Conservation (phyloP, 2,888 invertebrate species). For the Criorhina ranunculi region DNA sequence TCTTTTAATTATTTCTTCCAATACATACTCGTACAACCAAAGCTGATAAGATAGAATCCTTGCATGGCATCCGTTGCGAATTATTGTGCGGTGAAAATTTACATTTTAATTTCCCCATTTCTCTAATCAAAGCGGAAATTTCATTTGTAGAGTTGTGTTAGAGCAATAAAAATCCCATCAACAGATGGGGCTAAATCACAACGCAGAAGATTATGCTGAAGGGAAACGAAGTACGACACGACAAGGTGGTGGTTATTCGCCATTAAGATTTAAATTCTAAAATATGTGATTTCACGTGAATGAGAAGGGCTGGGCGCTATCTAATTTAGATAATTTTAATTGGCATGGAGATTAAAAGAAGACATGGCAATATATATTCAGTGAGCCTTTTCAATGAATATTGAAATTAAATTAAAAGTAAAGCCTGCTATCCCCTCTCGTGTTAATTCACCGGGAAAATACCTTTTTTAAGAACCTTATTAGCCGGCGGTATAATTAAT, state of each 20-base stretch:
- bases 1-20: conserved; percentile 40
- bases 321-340: conserved; percentile 54
- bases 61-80: conserved; percentile 41
- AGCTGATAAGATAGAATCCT: conserved; percentile 34
- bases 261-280: conserved; percentile 42
- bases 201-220: conserved; percentile 18
- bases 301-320: conserved; percentile 28
- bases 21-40: neutral
- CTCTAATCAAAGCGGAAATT: conserved; percentile 68
- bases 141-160: conserved; percentile 50
- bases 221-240: neutral
- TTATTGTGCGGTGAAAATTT: conserved; percentile 59
- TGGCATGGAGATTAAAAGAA: conserved; percentile 29
- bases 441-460: neutral
- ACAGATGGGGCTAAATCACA: conserved; percentile 42
- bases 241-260: conserved; percentile 17
- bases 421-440: neutral
- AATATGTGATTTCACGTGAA: conserved; percentile 38
- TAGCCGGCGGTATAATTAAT: neutral
- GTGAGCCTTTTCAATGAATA: conserved; percentile 35
- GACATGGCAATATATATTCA: conserved; percentile 17
- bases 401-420: conserved; percentile 42
- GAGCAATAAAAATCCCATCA: conserved; percentile 67
- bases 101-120: conserved; percentile 72
- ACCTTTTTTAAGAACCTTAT: too few species aligned